phyloP scores from a whole-genome alignment of 2,888 invertebrate species.

The Odontomyia ornata region DNA sequence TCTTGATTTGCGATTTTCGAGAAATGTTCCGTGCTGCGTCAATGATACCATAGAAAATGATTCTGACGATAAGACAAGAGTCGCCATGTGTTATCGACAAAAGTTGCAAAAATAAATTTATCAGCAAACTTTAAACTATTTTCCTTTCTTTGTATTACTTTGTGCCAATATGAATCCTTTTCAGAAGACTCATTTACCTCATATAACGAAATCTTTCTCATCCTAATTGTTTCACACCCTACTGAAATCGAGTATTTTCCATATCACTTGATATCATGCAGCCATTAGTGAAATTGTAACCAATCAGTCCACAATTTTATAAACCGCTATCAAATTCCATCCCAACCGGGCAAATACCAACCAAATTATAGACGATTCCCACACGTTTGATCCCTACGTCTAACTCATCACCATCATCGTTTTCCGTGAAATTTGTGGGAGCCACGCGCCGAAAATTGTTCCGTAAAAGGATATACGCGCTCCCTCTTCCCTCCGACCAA shows the following conservation, averaged over 20 bases:
- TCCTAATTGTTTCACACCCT: conserved; percentile 29
- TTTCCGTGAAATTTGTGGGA: conserved; percentile 37
- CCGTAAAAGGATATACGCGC: conserved; percentile 16
- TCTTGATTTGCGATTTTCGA: too few relatives aligned
- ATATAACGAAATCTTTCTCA: too few relatives aligned
- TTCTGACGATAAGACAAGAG: too few relatives aligned
- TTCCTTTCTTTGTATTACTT: too few relatives aligned
- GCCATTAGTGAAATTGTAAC: conserved; percentile 41
- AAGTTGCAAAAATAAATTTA: too few relatives aligned
- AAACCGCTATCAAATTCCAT: conserved; percentile 19
- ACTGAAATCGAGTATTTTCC: background rate
- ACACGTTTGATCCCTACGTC: background rate
- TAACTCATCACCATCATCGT: background rate
- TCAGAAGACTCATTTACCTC: too few relatives aligned
- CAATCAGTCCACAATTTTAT: conserved; percentile 39
- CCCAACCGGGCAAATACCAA: background rate
- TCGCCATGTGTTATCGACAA: too few relatives aligned
- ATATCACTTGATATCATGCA: conserved; percentile 36
- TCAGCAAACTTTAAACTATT: too few relatives aligned
- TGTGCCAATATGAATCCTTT: too few relatives aligned
- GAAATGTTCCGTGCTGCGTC: too few relatives aligned
- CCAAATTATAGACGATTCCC: conserved; percentile 16
- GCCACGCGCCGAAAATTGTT: conserved; percentile 41
- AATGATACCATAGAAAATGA: too few relatives aligned
- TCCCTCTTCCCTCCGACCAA: conserved; percentile 29